Conservation (phyloP, 2,888 invertebrate genomes). For the Troides helena region DNA sequence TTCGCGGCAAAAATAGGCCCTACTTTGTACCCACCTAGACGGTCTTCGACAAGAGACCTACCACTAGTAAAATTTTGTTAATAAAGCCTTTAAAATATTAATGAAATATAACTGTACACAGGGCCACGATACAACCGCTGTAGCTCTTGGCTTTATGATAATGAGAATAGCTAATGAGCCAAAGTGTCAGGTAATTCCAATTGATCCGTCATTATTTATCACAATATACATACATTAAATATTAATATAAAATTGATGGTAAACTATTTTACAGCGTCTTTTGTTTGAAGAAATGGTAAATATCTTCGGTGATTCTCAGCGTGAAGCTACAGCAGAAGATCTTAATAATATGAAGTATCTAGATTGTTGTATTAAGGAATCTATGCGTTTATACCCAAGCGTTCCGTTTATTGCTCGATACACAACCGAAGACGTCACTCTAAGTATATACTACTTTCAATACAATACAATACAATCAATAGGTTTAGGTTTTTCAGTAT, state of each 20-base stretch:
- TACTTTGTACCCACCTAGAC: too few species aligned
- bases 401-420: conserved; percentile 82
- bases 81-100: conserved; percentile 28
- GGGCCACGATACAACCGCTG: conserved; percentile 74
- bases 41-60: too few species aligned
- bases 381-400: conserved; percentile 82
- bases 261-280: conserved; percentile 8
- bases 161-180: conserved; percentile 67
- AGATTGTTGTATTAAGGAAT: conserved; percentile 85
- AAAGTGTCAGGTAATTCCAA: conserved; percentile 48
- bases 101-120: conserved; percentile 33
- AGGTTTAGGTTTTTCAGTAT: not conserved
- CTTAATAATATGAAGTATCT: conserved; percentile 81
- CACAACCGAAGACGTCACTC: conserved; percentile 75
- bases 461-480: not conserved
- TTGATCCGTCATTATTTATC: not conserved
- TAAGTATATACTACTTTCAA: conserved; percentile 58
- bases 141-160: conserved; percentile 57
- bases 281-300: conserved; percentile 15
- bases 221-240: not conserved
- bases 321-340: conserved; percentile 79
- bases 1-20: too few species aligned
- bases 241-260: not conserved
- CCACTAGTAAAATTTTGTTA: too few species aligned
- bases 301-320: conserved; percentile 72